These are phyloP conservation scores for Zoanthus sansibaricus DNA, from an alignment of 92 coral and sea anemone species.

Conservation along the genomic window DNA sequence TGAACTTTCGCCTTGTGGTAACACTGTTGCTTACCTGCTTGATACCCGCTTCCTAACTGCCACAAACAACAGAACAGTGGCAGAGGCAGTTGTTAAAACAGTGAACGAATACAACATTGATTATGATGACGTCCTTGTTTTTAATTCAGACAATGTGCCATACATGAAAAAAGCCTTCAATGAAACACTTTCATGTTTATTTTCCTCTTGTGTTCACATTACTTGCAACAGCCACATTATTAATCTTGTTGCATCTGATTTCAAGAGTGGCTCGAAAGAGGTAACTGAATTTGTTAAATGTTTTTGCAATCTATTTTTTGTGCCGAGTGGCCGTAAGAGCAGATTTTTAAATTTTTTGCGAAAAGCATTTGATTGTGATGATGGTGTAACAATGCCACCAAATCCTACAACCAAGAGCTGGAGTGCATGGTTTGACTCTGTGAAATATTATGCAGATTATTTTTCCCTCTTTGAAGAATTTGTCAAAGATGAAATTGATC, in stretches of 20 bases:
- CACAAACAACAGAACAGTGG: constrained; percentile 65
- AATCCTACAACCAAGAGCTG: constrained; percentile 75
- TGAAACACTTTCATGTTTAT: constrained; percentile 64
- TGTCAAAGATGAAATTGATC: too few relatives aligned
- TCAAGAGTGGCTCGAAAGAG: constrained; percentile 65
- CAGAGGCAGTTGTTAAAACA: constrained; percentile 55
- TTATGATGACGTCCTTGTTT: constrained; percentile 66
- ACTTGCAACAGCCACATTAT: constrained; percentile 77
- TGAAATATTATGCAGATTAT: constrained; percentile 49
- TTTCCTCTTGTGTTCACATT: constrained; percentile 62
- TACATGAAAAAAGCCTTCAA: constrained; percentile 78
- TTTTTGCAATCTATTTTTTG: constrained; percentile 64
- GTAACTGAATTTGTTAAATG: constrained; percentile 70
- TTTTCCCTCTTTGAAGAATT: constrained; percentile 15
- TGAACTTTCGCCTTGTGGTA: constrained; percentile 56
- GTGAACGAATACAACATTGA: constrained; percentile 63
- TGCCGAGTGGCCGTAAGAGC: constrained; percentile 73
- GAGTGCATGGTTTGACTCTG: constrained; percentile 72
- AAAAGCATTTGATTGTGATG: not conserved
- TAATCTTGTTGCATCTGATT: constrained; percentile 69
- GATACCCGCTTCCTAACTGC: constrained; percentile 50
- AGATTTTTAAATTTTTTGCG: constrained; percentile 28
- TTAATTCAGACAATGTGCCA: constrained; percentile 72
- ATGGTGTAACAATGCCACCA: constrained; percentile 58
- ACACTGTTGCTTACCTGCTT: constrained; percentile 52